Evolutionary conservation across 2,113 vertebrate genomes (phyloP).

Genomic region (Seriola quinqueradiata): DNA sequence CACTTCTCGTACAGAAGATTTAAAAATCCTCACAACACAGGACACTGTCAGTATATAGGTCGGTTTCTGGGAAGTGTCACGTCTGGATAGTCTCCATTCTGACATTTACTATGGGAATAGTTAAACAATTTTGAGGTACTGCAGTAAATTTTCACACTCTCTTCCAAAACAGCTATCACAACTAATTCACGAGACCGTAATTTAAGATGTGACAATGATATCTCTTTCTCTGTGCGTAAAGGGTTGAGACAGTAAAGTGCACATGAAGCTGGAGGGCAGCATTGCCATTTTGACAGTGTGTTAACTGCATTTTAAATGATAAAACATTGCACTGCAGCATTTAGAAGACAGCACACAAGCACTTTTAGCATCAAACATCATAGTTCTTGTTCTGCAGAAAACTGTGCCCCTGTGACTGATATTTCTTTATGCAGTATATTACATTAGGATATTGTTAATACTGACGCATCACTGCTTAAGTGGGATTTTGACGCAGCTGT

Average conservation of each 20-base stretch:
- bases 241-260: neutral
- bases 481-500: neutral
- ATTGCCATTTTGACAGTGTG: neutral
- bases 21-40: neutral
- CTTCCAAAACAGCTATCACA: neutral
- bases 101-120: conserved; percentile 31
- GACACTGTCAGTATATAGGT: neutral
- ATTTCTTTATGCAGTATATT: neutral
- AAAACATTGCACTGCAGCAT: neutral
- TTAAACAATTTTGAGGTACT: conserved; percentile 24
- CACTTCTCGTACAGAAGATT: neutral
- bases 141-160: neutral
- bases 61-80: neutral
- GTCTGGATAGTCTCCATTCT: conserved; percentile 17
- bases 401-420: neutral
- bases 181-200: neutral
- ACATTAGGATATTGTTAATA: neutral
- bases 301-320: neutral
- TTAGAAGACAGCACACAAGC: neutral
- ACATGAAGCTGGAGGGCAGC: neutral
- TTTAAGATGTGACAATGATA: conserved; percentile 3
- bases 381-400: neutral
- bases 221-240: neutral
- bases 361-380: neutral
- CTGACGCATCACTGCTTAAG: neutral